These are phyloP conservation scores for Crossaster papposus DNA, from an alignment of 53 echinoderm and acorn worm genomes.

Conservation along the genomic window DNA sequence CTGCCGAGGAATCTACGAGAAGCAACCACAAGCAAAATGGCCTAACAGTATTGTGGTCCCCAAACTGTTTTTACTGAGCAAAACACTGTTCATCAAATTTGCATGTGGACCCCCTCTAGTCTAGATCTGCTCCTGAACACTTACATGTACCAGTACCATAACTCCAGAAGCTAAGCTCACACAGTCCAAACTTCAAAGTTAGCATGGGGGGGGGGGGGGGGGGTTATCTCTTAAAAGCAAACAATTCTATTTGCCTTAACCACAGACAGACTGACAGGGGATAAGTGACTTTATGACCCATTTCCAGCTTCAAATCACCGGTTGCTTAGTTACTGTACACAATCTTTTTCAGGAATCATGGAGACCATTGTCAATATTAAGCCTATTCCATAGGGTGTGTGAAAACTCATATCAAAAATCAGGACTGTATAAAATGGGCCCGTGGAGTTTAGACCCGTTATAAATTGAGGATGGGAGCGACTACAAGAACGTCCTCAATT, in stretches of 20 bases:
- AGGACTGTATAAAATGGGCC: no score
- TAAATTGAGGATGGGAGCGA: no score
- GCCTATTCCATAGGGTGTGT: no score
- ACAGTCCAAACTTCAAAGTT: neutral
- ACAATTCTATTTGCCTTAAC: neutral
- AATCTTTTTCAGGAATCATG: neutral
- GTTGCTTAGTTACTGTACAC: constrained; percentile 23
- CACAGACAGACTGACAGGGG: constrained; percentile 2
- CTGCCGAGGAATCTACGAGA: no score
- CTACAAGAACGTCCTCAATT: no score
- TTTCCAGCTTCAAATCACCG: neutral
- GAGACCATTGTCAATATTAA: constrained; percentile 6
- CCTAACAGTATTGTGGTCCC: no score
- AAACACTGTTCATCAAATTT: neutral
- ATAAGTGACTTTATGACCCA: constrained; percentile 41
- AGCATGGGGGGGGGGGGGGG: neutral
- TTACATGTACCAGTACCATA: no score
- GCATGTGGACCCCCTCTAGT: neutral
- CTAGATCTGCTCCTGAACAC: neutral
- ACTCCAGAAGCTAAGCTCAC: no score
- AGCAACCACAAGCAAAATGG: no score
- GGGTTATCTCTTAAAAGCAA: neutral
- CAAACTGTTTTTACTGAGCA: no score
- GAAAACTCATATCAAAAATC: no score
- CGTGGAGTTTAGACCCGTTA: constrained; percentile 34